Evolutionary conservation across 1,140 invertebrate species (phyloP), one percentile per base, ranked within the genome.

Genomic region (Pomacea maculata): DNA sequence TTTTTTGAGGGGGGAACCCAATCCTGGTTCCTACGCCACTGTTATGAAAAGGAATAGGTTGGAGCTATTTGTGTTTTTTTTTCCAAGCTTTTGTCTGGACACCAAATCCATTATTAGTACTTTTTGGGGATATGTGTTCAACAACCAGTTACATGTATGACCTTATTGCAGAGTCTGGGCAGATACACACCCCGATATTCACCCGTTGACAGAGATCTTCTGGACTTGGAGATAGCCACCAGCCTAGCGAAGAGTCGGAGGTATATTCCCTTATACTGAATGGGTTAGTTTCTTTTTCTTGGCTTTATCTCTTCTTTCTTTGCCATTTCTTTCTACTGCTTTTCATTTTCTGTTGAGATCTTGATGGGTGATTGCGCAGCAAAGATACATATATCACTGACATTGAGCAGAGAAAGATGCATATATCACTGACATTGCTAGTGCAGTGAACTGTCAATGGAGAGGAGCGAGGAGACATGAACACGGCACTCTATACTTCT

Each of bases 191-290:
- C 57, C 15, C 57, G 57, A 61, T 61, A 61, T 17, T 61, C 57
- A 61, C 57, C 57, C 11, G 15, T 61, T 17, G 57, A 61, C 73
- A 64, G 70, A 19, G 79, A 82, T 52, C 68, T 86, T 65, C 78
- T 81, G n/a, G 83, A 84, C 68, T 81, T 86, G 19, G 86, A 79
- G n/a, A 61, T 84, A 29, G 83, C 85, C 12, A 85, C 83, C 29
- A 81, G 70, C 29, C 54, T 85, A 52, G 86, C 82, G 17, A 83
- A 78, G 73, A 80, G 73, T 72, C 65, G 86, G 86, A 86, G 86
- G 84, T 86, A 86, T 71, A 80, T 80, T 80, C 82, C 82, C 63
- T 75, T 79, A 79, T 82, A 83, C 83, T 81, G 76, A 68, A 55
- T 83, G 81, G 85, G 85, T 86, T 79, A 81, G 85, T 71, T 76